Conservation (phyloP, 35 echinoderm and acorn worm genomes). For the Apostichopus californicus region DNA sequence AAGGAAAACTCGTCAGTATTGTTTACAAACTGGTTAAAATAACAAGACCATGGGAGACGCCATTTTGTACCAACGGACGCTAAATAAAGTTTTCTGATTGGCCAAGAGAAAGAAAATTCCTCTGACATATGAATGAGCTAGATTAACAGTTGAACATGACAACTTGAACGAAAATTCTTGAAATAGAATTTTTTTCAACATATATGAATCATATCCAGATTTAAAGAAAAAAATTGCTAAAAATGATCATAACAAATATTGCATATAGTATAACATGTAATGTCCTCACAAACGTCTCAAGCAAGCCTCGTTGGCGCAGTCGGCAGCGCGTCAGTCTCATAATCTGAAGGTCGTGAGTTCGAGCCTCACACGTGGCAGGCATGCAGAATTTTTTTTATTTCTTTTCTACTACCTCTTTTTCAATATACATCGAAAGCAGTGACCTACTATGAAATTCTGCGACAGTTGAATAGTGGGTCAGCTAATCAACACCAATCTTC, state of each 20-base stretch:
- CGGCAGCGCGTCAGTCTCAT: conserved; percentile 92
- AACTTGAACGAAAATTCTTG: too few relatives aligned
- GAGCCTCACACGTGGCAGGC: conserved; percentile 79
- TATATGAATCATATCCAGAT: too few relatives aligned
- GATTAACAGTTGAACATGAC: too few relatives aligned
- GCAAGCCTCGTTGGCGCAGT: conserved; percentile 85
- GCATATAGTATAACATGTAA: too few relatives aligned
- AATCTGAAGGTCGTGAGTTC: conserved; percentile 94
- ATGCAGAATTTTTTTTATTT: neutral
- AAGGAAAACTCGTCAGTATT: neutral
- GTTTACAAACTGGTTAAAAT: neutral
- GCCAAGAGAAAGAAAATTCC: neutral
- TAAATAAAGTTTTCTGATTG: neutral
- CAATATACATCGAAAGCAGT: too few relatives aligned
- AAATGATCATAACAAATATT: too few relatives aligned
- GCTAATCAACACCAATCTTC: too few relatives aligned
- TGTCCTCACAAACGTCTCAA: neutral
- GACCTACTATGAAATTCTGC: too few relatives aligned
- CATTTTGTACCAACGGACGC: conserved; percentile 50
- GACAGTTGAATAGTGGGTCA: too few relatives aligned
- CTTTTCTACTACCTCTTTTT: neutral
- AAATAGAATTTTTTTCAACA: too few relatives aligned
- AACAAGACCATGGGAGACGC: conserved; percentile 20
- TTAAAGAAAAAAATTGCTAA: too few relatives aligned
- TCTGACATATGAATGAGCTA: too few relatives aligned